phyloP scores from a whole-genome alignment of 2,888 invertebrate genomes.

The Drosophila neutralis region DNA sequence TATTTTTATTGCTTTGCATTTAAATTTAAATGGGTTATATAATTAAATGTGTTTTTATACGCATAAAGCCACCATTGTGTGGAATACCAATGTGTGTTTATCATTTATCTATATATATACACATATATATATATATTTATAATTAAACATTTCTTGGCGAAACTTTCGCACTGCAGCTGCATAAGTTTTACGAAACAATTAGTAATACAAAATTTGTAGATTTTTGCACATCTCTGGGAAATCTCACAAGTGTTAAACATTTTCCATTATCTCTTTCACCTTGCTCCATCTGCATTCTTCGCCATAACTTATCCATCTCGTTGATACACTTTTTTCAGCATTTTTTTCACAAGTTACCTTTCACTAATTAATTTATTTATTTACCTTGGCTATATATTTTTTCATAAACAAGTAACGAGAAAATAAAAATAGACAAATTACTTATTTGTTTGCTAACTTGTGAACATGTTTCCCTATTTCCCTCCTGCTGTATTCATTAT shows the following conservation, averaged over 20 bases:
- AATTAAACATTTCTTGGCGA: not conserved
- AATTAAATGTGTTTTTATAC: slow-evolving; percentile 62
- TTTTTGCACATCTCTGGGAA: too few relatives aligned
- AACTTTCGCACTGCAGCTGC: slow-evolving; percentile 22
- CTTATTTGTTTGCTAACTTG: slow-evolving; percentile 56
- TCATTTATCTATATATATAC: not conserved
- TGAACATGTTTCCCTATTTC: slow-evolving; percentile 17
- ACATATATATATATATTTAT: not conserved
- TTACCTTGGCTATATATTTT: not conserved
- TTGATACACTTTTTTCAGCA: not conserved
- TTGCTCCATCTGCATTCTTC: not conserved
- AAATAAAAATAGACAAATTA: slow-evolving; percentile 50
- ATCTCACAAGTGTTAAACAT: not conserved
- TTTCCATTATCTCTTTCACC: not conserved
- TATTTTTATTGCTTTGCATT: slow-evolving; percentile 26
- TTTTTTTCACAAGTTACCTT: not conserved
- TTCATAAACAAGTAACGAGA: slow-evolving; percentile 3
- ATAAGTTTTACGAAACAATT: slow-evolving; percentile 23
- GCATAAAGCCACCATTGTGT: slow-evolving; percentile 37
- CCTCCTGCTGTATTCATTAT: not conserved
- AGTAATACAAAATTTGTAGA: not conserved
- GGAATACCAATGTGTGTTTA: slow-evolving; percentile 23
- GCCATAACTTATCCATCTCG: not conserved
- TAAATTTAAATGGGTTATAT: slow-evolving; percentile 68
- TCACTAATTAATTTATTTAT: not conserved